phyloP scores from a whole-genome alignment of 2,888 invertebrate genomes.

The Pinctada fucata region DNA sequence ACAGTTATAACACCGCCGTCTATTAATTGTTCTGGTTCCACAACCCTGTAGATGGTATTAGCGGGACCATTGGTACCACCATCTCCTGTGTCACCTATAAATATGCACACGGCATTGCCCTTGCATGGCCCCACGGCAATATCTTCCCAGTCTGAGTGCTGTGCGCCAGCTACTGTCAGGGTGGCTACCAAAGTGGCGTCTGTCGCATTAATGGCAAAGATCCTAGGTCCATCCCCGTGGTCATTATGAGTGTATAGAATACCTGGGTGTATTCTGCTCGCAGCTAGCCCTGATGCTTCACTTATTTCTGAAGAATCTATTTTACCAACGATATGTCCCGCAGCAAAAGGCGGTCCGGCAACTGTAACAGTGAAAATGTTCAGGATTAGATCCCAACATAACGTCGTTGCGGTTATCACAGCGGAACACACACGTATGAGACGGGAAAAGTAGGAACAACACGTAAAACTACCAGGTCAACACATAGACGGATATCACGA shows the following conservation, averaged over 20 bases:
- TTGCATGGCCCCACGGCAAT: constrained; percentile 42
- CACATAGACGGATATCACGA: too few species aligned
- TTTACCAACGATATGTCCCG: neutral
- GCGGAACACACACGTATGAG: too few species aligned
- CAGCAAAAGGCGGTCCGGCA: neutral
- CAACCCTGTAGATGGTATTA: constrained; percentile 5
- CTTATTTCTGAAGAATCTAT: neutral
- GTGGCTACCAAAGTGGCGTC: constrained; percentile 39
- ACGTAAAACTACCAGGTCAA: too few species aligned
- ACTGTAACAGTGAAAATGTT: too few species aligned
- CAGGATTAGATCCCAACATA: too few species aligned
- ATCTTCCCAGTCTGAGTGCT: constrained; percentile 41
- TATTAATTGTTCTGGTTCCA: constrained; percentile 6
- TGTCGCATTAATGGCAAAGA: constrained; percentile 46
- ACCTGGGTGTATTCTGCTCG: constrained; percentile 40
- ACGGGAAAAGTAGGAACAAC: too few species aligned
- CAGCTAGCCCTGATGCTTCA: constrained; percentile 50
- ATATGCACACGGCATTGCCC: constrained; percentile 27
- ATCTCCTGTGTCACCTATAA: constrained; percentile 25
- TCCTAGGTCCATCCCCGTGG: constrained; percentile 38
- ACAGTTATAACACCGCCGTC: neutral
- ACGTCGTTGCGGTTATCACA: too few species aligned
- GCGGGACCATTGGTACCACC: neutral
- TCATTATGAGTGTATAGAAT: constrained; percentile 51
- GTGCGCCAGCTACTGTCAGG: constrained; percentile 30